Percentiles rank a stretch among this genome's conserved stretches.
These are phyloP conservation scores for Tiphia femorata DNA, from an alignment of 2,888 invertebrate genomes.

Conservation along the genomic window DNA sequence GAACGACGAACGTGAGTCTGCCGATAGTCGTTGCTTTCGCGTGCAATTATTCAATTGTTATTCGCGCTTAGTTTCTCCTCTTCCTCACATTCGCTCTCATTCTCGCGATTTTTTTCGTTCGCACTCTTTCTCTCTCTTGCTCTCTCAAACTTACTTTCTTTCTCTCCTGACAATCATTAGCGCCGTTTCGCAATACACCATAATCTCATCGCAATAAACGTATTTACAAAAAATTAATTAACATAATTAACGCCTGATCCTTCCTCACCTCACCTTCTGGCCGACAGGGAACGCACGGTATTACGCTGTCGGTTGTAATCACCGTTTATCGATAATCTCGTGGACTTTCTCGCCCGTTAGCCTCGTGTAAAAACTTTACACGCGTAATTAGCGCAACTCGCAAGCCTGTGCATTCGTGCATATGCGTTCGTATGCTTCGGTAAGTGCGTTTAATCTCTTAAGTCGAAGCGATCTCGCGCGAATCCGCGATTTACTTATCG, in stretches of 20 bases:
- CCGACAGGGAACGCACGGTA: slow-evolving; percentile 29
- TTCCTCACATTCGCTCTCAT: slow-evolving; percentile 3
- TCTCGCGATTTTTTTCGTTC: slow-evolving; percentile 17
- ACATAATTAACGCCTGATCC: slow-evolving; percentile 40
- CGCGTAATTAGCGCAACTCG: too few relatives aligned
- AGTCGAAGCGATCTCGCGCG: too few relatives aligned
- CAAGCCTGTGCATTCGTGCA: too few relatives aligned
- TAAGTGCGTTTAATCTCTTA: too few relatives aligned
- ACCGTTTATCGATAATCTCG: too few relatives aligned
- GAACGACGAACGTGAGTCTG: slow-evolving; percentile 50
- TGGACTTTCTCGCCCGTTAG: too few relatives aligned
- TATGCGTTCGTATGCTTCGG: too few relatives aligned
- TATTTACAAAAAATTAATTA: slow-evolving; percentile 57
- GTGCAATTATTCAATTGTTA: slow-evolving; percentile 34
- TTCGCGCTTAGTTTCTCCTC: slow-evolving; percentile 34
- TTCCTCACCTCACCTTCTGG: too few relatives aligned
- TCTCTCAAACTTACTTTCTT: slow-evolving; percentile 20
- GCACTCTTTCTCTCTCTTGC: slow-evolving; percentile 20
- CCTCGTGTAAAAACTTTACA: too few relatives aligned
- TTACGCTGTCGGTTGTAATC: slow-evolving; percentile 31
- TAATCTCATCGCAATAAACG: slow-evolving; percentile 38
- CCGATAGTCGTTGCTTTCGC: slow-evolving; percentile 45
- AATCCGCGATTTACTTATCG: too few relatives aligned
- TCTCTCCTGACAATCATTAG: not conserved
- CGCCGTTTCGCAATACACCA: slow-evolving; percentile 2